Conservation (phyloP, 2,113 vertebrate species). For the Danionella cerebrum region DNA sequence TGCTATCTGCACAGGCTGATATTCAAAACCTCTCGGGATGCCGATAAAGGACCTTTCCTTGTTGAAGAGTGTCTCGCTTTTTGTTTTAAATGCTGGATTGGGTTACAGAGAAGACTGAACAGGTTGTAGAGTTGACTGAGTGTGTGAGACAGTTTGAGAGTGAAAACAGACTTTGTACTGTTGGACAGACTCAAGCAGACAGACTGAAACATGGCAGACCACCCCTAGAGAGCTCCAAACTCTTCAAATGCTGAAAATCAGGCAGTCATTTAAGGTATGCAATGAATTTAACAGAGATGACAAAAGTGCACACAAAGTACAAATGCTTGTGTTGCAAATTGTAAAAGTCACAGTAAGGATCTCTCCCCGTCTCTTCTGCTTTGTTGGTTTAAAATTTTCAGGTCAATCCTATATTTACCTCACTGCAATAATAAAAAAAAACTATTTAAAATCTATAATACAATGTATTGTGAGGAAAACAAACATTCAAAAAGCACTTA, state of each 20-base stretch:
- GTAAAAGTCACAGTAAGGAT: no score
- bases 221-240: background rate
- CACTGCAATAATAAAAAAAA: no score
- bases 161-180: constrained; percentile 20
- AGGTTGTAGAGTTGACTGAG: constrained; percentile 14
- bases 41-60: constrained; percentile 43
- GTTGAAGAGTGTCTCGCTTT: constrained; percentile 43
- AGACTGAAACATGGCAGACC: constrained; percentile 4
- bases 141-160: constrained; percentile 22
- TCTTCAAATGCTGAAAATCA: background rate
- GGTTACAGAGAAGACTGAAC: constrained; percentile 31
- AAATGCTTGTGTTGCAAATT: no score
- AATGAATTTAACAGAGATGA: no score
- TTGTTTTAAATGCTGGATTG: constrained; percentile 46
- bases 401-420: no score
- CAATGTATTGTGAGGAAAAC: no score
- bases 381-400: no score
- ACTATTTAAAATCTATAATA: no score
- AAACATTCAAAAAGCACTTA: no score
- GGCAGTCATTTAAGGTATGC: background rate
- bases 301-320: no score
- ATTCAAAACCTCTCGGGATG: constrained; percentile 40
- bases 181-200: background rate
- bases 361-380: no score
- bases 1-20: constrained; percentile 39